These are phyloP conservation scores for Microctenopoma stevenorrisi DNA, from an alignment of 2,797 vertebrate genomes.

Conservation along the genomic window DNA sequence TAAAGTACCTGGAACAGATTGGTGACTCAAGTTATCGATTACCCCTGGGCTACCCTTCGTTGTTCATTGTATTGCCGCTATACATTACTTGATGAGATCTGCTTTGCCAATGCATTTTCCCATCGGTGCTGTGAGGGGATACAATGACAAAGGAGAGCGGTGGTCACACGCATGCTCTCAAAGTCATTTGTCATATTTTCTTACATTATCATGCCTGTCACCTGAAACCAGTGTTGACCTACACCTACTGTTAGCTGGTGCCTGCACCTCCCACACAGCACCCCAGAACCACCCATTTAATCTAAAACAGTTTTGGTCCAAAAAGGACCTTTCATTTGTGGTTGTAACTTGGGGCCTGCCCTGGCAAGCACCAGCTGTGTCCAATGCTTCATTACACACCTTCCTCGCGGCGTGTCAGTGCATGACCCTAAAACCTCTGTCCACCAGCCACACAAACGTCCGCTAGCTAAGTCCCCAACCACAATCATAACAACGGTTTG, in stretches of 20 bases:
- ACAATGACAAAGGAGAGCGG: slow-evolving; percentile 64
- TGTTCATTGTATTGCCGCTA: slow-evolving; percentile 79
- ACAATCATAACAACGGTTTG: slow-evolving; percentile 55
- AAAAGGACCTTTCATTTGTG: slow-evolving; percentile 78
- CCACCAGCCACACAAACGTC: slow-evolving; percentile 63
- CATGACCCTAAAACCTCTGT: slow-evolving; percentile 79
- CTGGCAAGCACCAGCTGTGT: slow-evolving; percentile 83
- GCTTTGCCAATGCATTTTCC: slow-evolving; percentile 62
- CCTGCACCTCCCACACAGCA: slow-evolving; percentile 13
- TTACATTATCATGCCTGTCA: slow-evolving; percentile 31
- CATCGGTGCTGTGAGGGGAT: slow-evolving; percentile 40
- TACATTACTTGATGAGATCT: slow-evolving; percentile 82
- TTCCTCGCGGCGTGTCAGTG: slow-evolving; percentile 75
- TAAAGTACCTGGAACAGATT: slow-evolving; percentile 86
- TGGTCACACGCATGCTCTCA: slow-evolving; percentile 64
- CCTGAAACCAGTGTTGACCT: slow-evolving; percentile 57
- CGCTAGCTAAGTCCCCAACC: slow-evolving; percentile 41
- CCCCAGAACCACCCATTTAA: slow-evolving; percentile 49
- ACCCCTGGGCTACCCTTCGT: slow-evolving; percentile 76
- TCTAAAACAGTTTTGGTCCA: slow-evolving; percentile 57
- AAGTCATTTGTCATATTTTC: slow-evolving; percentile 69
- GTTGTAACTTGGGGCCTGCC: slow-evolving; percentile 76
- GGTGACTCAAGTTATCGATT: slow-evolving; percentile 85
- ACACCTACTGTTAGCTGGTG: slow-evolving; percentile 2
- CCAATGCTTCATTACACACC: slow-evolving; percentile 84